Evolutionary conservation across 2,113 vertebrate genomes (phyloP), one percentile per base, ranked within the genome.

Genomic region (Dipodomys merriami): DNA sequence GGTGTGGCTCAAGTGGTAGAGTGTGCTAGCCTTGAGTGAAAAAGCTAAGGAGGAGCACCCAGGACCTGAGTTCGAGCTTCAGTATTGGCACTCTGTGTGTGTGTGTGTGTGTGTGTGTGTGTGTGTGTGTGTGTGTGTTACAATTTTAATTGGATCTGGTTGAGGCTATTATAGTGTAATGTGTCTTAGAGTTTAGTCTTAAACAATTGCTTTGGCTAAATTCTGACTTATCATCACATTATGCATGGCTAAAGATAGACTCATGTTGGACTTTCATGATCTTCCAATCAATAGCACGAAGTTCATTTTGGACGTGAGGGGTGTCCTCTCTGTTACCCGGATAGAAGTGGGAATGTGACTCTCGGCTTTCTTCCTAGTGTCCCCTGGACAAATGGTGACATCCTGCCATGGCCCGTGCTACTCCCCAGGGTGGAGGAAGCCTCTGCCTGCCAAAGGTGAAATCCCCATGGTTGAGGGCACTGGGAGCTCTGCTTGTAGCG

Each of bases 321-420:
- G 46, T 30, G 39, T n/a, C 11, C 44, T 57, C 83, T 83, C 67
- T 49, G 46, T 7, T 11, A 30, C 39, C 10, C 93, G 88, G 18
- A 69, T 22, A 72, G 72, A 81, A 88, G 72, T 62, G 64, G 13
- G 0, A 83, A 60, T 18, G 49, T 29, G 86, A 77, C 25, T 39
- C 33, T 20, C 19, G 13, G 12, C 35, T 73, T 83, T 7, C 1
- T 29, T 62, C 25, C 27, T 29, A 25, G 19, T 46, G n/a, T 57
- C 25, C 29, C 67, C 67, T 33, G 46, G 71, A 73, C 3, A 20
- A 69, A 6, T 2, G 35, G 23, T 49, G 8, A 1, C 8, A 19
- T 23, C 29, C 65, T 15, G 0, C 33, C 16, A 8, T 0, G 1
- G 30, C 5, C 18, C 2, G 30, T 13, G 71, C 67, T 12, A 1